phyloP scores from a whole-genome alignment of 2,797 vertebrate genomes.

The Bucorvus abyssinicus region DNA sequence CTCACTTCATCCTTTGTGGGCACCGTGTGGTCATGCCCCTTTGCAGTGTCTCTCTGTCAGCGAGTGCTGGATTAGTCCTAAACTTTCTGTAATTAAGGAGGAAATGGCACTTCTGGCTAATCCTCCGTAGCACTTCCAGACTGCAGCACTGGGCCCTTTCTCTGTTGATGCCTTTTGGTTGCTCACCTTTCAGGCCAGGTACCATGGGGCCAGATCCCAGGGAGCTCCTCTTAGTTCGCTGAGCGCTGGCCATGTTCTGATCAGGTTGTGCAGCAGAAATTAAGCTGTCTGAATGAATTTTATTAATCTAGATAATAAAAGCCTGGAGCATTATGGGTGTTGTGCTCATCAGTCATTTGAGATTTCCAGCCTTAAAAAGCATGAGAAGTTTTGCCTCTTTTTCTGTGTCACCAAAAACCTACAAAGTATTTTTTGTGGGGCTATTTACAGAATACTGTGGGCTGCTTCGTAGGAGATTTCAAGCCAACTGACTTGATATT shows the following conservation, averaged over 20 bases:
- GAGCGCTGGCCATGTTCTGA: not conserved
- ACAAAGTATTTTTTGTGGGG: not conserved
- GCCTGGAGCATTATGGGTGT: not conserved
- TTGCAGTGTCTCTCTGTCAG: not conserved
- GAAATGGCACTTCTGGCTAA: not conserved
- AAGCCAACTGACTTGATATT: conserved; percentile 22
- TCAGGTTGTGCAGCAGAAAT: not conserved
- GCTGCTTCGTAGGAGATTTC: conserved; percentile 10
- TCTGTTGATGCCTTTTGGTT: not conserved
- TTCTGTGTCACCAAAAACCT: conserved; percentile 4
- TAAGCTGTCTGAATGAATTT: not conserved
- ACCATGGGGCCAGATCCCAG: not conserved
- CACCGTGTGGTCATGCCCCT: not conserved
- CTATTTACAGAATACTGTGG: conserved; percentile 36
- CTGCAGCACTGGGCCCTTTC: not conserved
- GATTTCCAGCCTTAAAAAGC: not conserved
- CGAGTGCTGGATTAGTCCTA: too few species aligned
- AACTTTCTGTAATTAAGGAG: not conserved
- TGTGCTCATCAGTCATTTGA: not conserved
- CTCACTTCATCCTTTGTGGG: not conserved
- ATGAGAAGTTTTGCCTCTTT: not conserved
- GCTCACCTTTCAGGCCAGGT: not conserved
- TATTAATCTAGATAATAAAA: not conserved
- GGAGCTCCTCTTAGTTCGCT: not conserved
- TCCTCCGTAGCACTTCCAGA: accelerated